These are phyloP conservation scores for Tarsius wallacei DNA, from an alignment of 2,797 vertebrate species.

Conservation along the genomic window DNA sequence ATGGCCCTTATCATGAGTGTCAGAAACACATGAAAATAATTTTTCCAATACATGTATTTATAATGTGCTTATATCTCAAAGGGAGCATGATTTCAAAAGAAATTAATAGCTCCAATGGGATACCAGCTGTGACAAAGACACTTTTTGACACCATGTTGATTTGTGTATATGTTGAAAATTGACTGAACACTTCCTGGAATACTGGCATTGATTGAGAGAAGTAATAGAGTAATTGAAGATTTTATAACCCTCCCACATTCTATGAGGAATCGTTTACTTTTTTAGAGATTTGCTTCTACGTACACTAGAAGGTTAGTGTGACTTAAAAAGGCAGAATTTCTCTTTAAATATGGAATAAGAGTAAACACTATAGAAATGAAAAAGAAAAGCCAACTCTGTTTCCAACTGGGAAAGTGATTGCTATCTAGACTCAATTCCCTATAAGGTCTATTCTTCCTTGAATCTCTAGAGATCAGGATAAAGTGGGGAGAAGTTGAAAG, in stretches of 20 bases:
- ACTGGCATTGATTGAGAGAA: constrained; percentile 50
- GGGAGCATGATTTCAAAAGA: constrained; percentile 26
- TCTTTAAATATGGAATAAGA: constrained; percentile 37
- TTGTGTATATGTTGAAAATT: constrained; percentile 28
- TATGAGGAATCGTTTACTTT: neutral
- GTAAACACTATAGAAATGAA: neutral
- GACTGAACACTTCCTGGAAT: constrained; percentile 28
- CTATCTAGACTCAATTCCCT: neutral
- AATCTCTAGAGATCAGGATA: neutral
- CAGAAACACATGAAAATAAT: neutral
- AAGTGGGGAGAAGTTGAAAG: neutral
- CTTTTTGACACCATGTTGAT: constrained; percentile 63
- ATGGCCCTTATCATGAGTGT: neutral
- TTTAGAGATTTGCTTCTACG: neutral
- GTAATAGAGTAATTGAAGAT: constrained; percentile 51
- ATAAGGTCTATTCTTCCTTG: neutral
- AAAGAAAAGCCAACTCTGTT: constrained; percentile 54
- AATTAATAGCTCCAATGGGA: constrained; percentile 43
- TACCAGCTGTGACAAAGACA: neutral
- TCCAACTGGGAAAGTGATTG: neutral
- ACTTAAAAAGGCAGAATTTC: constrained; percentile 8
- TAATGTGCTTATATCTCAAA: constrained; percentile 63
- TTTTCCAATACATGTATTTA: constrained; percentile 47
- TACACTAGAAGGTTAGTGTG: neutral
- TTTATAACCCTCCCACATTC: neutral